These are phyloP conservation scores for Acanthopagrus latus DNA, from an alignment of 2,797 vertebrate species.

Conservation along the genomic window DNA sequence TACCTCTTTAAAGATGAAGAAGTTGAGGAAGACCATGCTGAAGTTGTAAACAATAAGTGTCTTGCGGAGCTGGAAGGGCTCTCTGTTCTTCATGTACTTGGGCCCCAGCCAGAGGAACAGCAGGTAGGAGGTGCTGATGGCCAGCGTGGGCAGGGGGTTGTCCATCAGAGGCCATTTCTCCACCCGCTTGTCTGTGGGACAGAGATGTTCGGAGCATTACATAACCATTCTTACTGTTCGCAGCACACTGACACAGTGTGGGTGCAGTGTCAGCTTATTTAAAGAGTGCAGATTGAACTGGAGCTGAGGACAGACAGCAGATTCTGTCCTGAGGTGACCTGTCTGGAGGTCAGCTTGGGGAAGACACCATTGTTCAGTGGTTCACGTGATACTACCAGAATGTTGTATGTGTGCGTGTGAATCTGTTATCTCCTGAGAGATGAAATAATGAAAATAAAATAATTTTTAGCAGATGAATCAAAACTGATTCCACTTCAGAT, in stretches of 20 bases:
- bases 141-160: conserved; percentile 93
- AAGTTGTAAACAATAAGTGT: conserved; percentile 97
- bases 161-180: conserved; percentile 98
- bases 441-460: no score
- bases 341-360: conserved; percentile 10
- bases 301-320: not conserved
- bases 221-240: conserved; percentile 23
- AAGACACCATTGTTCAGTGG: not conserved
- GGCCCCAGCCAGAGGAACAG: conserved; percentile 98
- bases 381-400: not conserved
- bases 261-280: conserved; percentile 23
- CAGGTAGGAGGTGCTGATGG: conserved; percentile 96
- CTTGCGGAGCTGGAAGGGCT: conserved; percentile 95
- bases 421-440: not conserved
- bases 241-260: not conserved
- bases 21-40: conserved; percentile 98
- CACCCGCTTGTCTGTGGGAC: conserved; percentile 93
- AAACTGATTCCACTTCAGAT: no score
- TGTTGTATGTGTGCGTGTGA: not conserved
- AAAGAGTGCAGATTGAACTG: conserved; percentile 5
- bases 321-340: conserved; percentile 19
- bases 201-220: conserved; percentile 53
- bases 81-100: conserved; percentile 96
- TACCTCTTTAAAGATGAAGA: conserved; percentile 99
- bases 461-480: not conserved